phyloP scores from a whole-genome alignment of 1,140 invertebrate species.

The Dufourea novaeangliae region DNA sequence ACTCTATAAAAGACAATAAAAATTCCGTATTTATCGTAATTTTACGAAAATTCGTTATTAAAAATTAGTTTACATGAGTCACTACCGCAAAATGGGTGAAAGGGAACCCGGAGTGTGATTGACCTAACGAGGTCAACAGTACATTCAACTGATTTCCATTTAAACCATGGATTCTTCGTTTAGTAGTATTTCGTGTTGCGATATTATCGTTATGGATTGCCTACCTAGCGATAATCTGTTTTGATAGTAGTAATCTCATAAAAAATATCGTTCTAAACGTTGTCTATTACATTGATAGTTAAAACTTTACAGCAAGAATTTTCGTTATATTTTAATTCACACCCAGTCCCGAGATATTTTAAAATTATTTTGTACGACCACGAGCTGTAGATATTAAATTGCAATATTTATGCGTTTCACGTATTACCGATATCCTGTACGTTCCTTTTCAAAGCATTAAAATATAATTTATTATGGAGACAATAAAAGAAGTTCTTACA shows the following conservation, averaged over 20 bases:
- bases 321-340: not conserved
- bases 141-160: slow-evolving; percentile 50
- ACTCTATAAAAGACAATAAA: too few relatives aligned
- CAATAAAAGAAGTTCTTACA: too few relatives aligned
- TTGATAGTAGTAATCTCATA: not conserved
- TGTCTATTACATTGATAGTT: not conserved
- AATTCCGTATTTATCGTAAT: not conserved
- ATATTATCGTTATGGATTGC: slow-evolving; percentile 18
- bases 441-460: too few relatives aligned
- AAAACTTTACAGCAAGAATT: not conserved
- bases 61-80: slow-evolving; percentile 13
- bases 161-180: slow-evolving; percentile 54
- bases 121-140: slow-evolving; percentile 55
- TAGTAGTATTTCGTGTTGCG: not conserved
- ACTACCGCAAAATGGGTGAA: slow-evolving; percentile 20
- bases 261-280: not conserved
- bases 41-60: not conserved
- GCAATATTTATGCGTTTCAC: too few relatives aligned
- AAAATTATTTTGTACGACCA: too few relatives aligned
- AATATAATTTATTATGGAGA: too few relatives aligned
- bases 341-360: not conserved
- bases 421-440: too few relatives aligned
- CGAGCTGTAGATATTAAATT: too few relatives aligned
- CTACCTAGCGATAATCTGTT: not conserved
- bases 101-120: slow-evolving; percentile 50